Base-by-base conservation (phyloP, 2,888 invertebrate species). In the Celastrina argiolus region DNA sequence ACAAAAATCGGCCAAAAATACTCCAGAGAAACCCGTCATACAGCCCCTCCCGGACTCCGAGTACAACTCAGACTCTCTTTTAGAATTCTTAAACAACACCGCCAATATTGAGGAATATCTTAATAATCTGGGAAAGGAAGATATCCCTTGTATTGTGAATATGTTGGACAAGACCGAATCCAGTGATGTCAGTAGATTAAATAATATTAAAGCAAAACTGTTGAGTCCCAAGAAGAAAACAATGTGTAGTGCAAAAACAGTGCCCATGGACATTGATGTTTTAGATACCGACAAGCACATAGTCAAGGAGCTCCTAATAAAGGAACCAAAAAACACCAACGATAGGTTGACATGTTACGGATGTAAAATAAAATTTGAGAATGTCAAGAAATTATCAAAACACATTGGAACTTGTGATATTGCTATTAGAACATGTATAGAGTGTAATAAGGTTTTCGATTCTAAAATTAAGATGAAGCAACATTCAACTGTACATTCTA, bases 41-140 rank as follows among this genome's bases (percentile, higher is more conserved):
- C 88, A 88, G 69, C 90, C 90, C 0, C 72, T 90, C 45, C 89
- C 90, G 0, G 89, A 89, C 73, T 89, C 88, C 0, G 90, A 91
- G 78, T 91, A 90, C 71, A 91, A 90, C 67, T 90, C 90, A 0
- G 91, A 91, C 74, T 90, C 91, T 7, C 80, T 91, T 5, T 66
- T 91, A 61, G 91, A 92, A 71, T 91, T 92, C 73, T 71, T 91
- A 34, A 91, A 91, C 69, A 91, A 87, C 68, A 90, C 88, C 41
- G 88, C 84, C 1, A 90, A 91, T 67, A 89, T 90, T 10, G 88
- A 89, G 67, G 87, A 90, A 71, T 89, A 90, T 70, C 74, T 89
- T 61, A 86, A 87, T 69, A 89, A 85, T 69, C 78, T 90, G 56
- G 88, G 90, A 2, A 90, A 87, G 68, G 90, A 90, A 75, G 91